Percentiles rank a stretch among this genome's conserved stretches.
Evolutionary conservation across 2,888 invertebrate genomes (phyloP).

Genomic region (Eueremaeus valkanovi): DNA sequence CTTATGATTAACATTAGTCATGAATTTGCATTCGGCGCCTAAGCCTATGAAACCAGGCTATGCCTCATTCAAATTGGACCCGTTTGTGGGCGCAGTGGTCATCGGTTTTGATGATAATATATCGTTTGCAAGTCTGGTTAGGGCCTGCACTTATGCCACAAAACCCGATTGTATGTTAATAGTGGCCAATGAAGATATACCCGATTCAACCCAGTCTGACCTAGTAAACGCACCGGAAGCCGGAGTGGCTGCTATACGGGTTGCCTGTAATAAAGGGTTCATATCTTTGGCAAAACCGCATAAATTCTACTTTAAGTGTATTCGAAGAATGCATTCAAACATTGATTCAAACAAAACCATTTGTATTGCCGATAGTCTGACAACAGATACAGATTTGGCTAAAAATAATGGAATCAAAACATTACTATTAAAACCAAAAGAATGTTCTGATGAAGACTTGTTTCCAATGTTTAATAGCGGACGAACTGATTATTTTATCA

Average conservation of each 20-base stretch:
- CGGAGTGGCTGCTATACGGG: neutral
- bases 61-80: neutral
- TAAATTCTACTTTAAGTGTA: neutral
- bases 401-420: no score
- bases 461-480: no score
- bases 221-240: no score
- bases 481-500: no score
- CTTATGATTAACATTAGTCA: no score
- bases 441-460: no score
- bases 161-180: conserved; percentile 1
- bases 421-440: no score
- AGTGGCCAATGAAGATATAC: neutral
- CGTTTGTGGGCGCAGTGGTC: neutral
- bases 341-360: no score
- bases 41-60: neutral
- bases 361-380: no score
- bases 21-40: no score
- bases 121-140: neutral
- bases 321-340: neutral
- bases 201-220: no score
- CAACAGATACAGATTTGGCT: no score
- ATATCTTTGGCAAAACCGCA: neutral
- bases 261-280: neutral
- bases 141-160: conserved; percentile 10
- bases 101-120: neutral